Evolutionary conservation across 2,113 vertebrate species (phyloP), one percentile per base, ranked within the genome.

Genomic region (Falco punctatus): DNA sequence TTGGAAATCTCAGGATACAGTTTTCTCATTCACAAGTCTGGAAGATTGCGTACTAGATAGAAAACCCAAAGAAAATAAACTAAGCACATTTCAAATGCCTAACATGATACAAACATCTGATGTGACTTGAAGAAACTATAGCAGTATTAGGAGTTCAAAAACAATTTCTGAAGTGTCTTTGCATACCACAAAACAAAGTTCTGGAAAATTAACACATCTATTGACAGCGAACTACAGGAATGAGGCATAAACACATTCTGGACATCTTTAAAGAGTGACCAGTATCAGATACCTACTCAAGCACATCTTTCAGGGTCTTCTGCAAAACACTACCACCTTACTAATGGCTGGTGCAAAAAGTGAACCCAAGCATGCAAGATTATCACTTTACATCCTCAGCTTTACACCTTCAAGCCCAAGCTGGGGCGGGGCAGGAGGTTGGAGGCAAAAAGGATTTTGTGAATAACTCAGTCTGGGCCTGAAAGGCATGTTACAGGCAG

Each of bases 51-150:
- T 14, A 30, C 4, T 46, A 51, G 19, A 38, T 8, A 35, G 23
- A 90, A 94, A 92, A 77, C 5, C 24, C 74, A 74, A 9, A 80
- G 19, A 20, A 83, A 81, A 93, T 27, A 88, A 92, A 69, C n/a
- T 20, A 80, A 61, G 26, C 10, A 27, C 6, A 42, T 27, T 94
- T 86, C 28, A 77, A 83, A 58, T 54, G n/a, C 33, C 83, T 83
- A 40, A 46, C 40, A 51, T 15, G 15, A 49, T 38, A 33, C 4
- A 83, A 70, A 66, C 4, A 28, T 46, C 33, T 77, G 26, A 75
- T 6, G 23, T 18, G 21, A 65, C 35, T 57, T 57, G 58, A 38
- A 72, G 49, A n/a, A 83, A 57, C 20, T 69, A 35, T 27, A 75
- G 11, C 4, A 59, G 19, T 32, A 81, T 42, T 35, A 57, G 26